phyloP scores from a whole-genome alignment of 2,888 invertebrate genomes.

The Rotaria magnacalcarata region DNA sequence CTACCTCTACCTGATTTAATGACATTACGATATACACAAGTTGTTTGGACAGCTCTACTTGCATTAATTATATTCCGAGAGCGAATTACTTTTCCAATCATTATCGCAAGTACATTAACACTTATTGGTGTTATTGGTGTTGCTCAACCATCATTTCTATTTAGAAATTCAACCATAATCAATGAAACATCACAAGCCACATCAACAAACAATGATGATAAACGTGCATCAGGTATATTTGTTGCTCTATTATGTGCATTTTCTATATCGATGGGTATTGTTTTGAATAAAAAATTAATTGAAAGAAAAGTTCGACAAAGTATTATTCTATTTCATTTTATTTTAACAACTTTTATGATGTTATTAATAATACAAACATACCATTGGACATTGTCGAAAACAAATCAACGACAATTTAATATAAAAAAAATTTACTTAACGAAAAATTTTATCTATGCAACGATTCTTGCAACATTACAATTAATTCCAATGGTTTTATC shows the following conservation, averaged over 20 bases:
- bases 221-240: background rate
- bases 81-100: background rate
- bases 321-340: conserved; percentile 20
- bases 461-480: background rate
- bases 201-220: background rate
- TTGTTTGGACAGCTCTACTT: conserved; percentile 6
- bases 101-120: background rate
- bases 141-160: conserved; percentile 11
- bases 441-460: background rate
- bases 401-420: background rate
- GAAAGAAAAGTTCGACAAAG: background rate
- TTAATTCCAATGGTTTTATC: background rate
- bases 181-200: background rate
- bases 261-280: conserved; percentile 5
- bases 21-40: conserved; percentile 26
- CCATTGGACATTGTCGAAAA: background rate
- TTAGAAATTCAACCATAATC: background rate
- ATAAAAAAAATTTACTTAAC: background rate
- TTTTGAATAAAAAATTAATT: background rate
- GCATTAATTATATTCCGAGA: background rate
- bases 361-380: background rate
- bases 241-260: background rate
- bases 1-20: background rate
- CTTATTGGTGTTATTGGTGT: conserved; percentile 8
- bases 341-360: background rate